A percentile compares a stretch with the other conserved stretches of the same genome.
phyloP scores from a whole-genome alignment of 1,140 invertebrate genomes.

The Wiebesia pumilae region DNA sequence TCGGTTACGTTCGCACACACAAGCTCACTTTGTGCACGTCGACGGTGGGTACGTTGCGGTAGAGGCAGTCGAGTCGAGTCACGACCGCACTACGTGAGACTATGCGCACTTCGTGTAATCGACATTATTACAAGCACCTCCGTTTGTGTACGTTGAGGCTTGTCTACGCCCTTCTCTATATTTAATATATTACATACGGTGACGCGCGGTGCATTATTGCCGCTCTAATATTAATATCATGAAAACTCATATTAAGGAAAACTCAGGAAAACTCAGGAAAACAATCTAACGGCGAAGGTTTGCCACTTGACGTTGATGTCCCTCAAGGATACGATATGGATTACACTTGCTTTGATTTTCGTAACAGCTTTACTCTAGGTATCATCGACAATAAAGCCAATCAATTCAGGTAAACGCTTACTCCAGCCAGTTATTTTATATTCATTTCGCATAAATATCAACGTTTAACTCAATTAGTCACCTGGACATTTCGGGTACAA shows the following conservation, averaged over 20 bases:
- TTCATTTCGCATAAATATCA: too few species aligned
- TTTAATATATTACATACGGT: background rate
- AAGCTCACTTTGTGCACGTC: background rate
- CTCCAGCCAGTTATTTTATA: too few species aligned
- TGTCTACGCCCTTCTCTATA: background rate
- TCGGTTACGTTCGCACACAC: background rate
- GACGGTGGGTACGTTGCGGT: background rate
- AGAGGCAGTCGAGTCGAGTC: constrained; percentile 6
- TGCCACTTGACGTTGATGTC: background rate
- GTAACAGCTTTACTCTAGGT: too few species aligned
- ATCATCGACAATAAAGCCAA: too few species aligned
- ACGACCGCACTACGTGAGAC: constrained; percentile 3
- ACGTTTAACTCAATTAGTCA: too few species aligned
- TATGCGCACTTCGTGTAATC: constrained; percentile 20
- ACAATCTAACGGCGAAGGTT: background rate
- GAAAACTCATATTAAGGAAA: too few species aligned
- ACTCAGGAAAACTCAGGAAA: background rate
- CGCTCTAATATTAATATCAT: background rate
- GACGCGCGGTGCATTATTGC: background rate
- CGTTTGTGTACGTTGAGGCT: too few species aligned
- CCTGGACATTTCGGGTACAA: too few species aligned
- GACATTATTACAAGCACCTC: background rate
- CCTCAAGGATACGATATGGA: too few species aligned
- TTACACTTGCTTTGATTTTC: too few species aligned
- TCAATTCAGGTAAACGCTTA: too few species aligned